Conservation (phyloP, 2,888 invertebrate species). For the Lymantria dispar region DNA sequence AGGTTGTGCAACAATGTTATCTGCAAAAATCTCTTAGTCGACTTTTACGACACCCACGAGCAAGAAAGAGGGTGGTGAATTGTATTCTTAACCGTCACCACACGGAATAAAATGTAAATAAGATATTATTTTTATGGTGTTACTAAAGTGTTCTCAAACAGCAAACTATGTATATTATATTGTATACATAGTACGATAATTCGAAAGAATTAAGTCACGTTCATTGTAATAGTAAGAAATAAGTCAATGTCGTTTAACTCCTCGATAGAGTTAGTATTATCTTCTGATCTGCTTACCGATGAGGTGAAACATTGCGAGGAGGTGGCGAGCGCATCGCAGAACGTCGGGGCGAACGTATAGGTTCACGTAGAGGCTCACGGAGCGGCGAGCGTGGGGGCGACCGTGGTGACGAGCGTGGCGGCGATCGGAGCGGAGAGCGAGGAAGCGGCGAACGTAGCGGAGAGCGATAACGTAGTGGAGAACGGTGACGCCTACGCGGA, state of each 20-base stretch:
- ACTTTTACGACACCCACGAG: no score
- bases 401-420: conserved; percentile 55
- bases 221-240: neutral
- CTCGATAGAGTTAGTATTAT: neutral
- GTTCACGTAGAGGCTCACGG: conserved; percentile 39
- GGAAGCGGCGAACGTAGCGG: conserved; percentile 35
- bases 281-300: conserved; percentile 43
- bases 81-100: no score
- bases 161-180: no score
- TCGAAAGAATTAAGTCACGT: neutral
- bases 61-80: no score
- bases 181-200: no score
- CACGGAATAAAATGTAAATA: no score
- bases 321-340: conserved; percentile 37
- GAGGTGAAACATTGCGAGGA: conserved; percentile 54
- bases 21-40: no score
- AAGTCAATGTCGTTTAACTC: no score
- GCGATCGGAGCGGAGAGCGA: conserved; percentile 37
- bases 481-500: conserved; percentile 75
- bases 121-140: no score
- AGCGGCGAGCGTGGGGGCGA: conserved; percentile 37
- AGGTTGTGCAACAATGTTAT: no score
- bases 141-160: no score
- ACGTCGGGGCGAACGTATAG: conserved; percentile 44
- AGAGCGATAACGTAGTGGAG: conserved; percentile 50